Evolutionary conservation across 2,888 invertebrate species (phyloP), one percentile per base, ranked within the genome.

Genomic region (Drosophila robusta): DNA sequence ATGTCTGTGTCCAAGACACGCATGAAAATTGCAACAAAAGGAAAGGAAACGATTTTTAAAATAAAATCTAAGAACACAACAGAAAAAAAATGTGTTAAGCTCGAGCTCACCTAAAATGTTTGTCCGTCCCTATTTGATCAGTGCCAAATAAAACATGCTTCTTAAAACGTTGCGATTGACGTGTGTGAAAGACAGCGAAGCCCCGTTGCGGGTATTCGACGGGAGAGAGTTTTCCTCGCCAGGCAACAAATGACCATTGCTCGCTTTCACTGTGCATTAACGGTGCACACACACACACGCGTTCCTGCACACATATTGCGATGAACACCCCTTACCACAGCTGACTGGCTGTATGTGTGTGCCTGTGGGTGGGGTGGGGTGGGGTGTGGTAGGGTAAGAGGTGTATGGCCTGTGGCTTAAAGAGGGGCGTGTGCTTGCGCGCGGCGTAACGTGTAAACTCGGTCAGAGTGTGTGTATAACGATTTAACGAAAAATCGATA

Each of bases 401-500:
- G 18, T 18, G 18, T 18, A 18, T 18, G 11, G 11, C 32, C 11
- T 11, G 32, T 47, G 52, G 52, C 44, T 57, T 62, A 14, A 32
- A 60, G 75, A 60, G 65, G 63, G 80, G 77, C 76, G 90, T 74
- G 76, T 76, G 70, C 76, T 68, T 64, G 62, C 60, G 58, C 84
- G 87, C 84, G 57, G 41, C 52, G 61, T 80, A 65, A 60, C 69
- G 57, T 67, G 65, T 64, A 57, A 89, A 85, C 65, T 86, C 85
- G 90, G 90, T 90, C 90, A 86, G 68, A 74, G 81, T 79, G 86
- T 87, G 79, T 89, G 89, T 87, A 90, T 88, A 87, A 88, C 89
- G 78, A 80, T 75, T 71, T 78, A 87, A 82, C 75, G 87, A 89
- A 90, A 90, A 87, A 87, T 87, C 86, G 87, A 87, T 87, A 89